Conservation (phyloP, 2,888 invertebrate species). For the Scrobipalpa costella region DNA sequence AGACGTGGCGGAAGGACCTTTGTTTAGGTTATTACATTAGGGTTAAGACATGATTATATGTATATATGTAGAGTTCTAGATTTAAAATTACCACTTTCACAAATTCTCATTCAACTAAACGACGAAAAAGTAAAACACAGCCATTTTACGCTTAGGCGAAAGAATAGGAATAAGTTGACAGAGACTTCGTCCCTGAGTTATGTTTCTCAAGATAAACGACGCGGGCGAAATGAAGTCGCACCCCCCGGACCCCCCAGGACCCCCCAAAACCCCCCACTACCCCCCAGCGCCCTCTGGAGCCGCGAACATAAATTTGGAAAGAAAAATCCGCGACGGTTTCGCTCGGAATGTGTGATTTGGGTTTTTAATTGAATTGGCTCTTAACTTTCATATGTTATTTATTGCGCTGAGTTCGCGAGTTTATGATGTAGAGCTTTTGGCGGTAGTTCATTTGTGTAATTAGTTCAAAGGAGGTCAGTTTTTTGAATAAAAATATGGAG, state of each 20-base stretch:
- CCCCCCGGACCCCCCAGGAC: conserved; percentile 54
- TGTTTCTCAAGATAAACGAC: conserved; percentile 87
- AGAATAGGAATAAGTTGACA: conserved; percentile 83
- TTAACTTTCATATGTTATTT: conserved; percentile 26
- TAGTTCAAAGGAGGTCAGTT: not conserved
- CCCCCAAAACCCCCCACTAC: conserved; percentile 36
- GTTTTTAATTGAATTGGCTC: conserved; percentile 75
- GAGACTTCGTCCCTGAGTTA: conserved; percentile 83
- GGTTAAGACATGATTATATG: too few species aligned
- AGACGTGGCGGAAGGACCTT: too few species aligned
- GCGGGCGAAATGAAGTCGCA: conserved; percentile 87
- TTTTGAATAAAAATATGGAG: too few species aligned
- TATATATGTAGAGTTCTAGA: too few species aligned
- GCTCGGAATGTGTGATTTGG: conserved; percentile 77
- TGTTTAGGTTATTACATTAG: too few species aligned
- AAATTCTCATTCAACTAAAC: not conserved
- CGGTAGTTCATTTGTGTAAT: conserved; percentile 10
- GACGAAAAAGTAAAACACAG: conserved; percentile 62
- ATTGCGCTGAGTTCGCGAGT: conserved; percentile 33
- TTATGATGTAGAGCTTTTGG: conserved; percentile 31
- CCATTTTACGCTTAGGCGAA: conserved; percentile 79
- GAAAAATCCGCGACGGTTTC: conserved; percentile 78
- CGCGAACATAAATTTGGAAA: conserved; percentile 76
- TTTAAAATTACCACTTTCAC: too few species aligned
- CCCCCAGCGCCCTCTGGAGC: conserved; percentile 59